A percentile compares a stretch with the other conserved stretches of the same genome.
phyloP scores from a whole-genome alignment of 2,797 vertebrate species.

The Champsocephalus gunnari region DNA sequence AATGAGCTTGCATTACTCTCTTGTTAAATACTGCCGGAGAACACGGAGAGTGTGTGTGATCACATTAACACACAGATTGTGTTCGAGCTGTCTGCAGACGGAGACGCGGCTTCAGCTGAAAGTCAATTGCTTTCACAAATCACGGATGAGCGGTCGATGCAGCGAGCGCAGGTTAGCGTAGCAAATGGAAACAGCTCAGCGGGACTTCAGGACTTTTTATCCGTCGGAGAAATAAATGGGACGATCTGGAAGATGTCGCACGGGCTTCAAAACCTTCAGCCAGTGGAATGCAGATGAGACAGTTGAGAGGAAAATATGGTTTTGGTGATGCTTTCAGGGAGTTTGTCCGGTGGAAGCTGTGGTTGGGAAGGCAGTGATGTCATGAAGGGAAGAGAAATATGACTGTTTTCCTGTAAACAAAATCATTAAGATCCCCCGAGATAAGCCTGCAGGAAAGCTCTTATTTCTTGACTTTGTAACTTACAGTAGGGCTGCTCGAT shows the following conservation, averaged over 20 bases:
- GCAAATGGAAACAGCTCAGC: conserved; percentile 57
- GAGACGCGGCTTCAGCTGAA: conserved; percentile 20
- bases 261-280: conserved; percentile 22
- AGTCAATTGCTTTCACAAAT: conserved; percentile 59
- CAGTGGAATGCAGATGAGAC: conserved; percentile 48
- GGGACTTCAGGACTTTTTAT: conserved; percentile 45
- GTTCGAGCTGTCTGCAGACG: conserved; percentile 11
- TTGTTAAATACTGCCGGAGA: neutral
- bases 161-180: conserved; percentile 45
- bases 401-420: conserved; percentile 42
- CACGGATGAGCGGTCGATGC: conserved; percentile 46
- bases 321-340: conserved; percentile 26
- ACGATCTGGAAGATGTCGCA: conserved; percentile 31
- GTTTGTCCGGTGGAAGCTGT: conserved; percentile 27
- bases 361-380: conserved; percentile 16
- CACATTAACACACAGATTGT: conserved; percentile 1
- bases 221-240: conserved; percentile 51
- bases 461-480: too few relatives aligned
- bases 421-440: conserved; percentile 37
- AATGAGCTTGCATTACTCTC: neutral
- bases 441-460: conserved; percentile 5
- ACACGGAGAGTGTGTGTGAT: neutral
- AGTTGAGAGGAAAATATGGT: conserved; percentile 27
- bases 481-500: too few relatives aligned
- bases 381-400: conserved; percentile 28